phyloP scores from a whole-genome alignment of 2,888 invertebrate species.

The Dynastes maya region DNA sequence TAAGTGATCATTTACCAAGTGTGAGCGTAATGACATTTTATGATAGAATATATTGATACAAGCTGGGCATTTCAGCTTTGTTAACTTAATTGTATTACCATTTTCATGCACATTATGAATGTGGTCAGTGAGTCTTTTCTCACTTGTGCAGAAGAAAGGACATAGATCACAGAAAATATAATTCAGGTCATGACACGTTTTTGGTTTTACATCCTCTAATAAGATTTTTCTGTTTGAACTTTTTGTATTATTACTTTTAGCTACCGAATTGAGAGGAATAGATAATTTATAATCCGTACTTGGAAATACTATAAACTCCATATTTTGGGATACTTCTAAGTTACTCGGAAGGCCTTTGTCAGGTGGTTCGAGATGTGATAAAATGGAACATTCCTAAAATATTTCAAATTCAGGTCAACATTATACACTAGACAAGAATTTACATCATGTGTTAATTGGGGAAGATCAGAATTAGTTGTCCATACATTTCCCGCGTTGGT shows the following conservation, averaged over 20 bases:
- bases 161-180: slow-evolving; percentile 69
- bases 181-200: slow-evolving; percentile 64
- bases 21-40: slow-evolving; percentile 76
- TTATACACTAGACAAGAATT: slow-evolving; percentile 12
- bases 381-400: slow-evolving; percentile 65
- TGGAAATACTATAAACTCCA: slow-evolving; percentile 63
- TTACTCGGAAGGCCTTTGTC: slow-evolving; percentile 54
- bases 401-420: slow-evolving; percentile 43
- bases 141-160: slow-evolving; percentile 67
- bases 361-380: slow-evolving; percentile 63
- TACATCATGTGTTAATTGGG: slow-evolving; percentile 64
- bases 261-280: slow-evolving; percentile 46
- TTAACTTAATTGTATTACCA: slow-evolving; percentile 73
- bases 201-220: slow-evolving; percentile 28
- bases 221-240: slow-evolving; percentile 26
- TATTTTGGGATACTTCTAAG: slow-evolving; percentile 59
- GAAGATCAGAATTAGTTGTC: slow-evolving; percentile 62
- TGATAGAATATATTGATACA: slow-evolving; percentile 79
- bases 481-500: slow-evolving; percentile 63
- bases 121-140: slow-evolving; percentile 67
- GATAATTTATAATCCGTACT: slow-evolving; percentile 61
- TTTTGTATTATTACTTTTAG: slow-evolving; percentile 46
- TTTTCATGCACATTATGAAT: slow-evolving; percentile 69
- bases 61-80: slow-evolving; percentile 78
- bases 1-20: slow-evolving; percentile 80